Percentiles rank a stretch among this genome's conserved stretches.
These are phyloP conservation scores for Megalops atlanticus DNA, from an alignment of 2,113 vertebrate genomes.

Conservation along the genomic window DNA sequence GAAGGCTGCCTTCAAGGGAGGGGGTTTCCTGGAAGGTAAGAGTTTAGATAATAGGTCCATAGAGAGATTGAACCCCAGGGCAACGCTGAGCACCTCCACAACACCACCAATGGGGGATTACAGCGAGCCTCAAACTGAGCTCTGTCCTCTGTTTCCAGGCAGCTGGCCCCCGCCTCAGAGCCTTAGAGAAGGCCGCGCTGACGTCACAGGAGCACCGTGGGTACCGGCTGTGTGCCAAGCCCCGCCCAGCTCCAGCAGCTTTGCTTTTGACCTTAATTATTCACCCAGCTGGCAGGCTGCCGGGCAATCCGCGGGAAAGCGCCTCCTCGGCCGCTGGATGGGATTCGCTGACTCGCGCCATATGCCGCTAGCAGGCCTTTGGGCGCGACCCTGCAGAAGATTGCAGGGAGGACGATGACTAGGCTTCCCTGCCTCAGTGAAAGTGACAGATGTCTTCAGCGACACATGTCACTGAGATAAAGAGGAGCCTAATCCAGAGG, in stretches of 20 bases:
- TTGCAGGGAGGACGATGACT: no score
- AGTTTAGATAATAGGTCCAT: background rate
- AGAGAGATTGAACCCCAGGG: background rate
- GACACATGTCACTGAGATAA: background rate
- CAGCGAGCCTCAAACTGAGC: background rate
- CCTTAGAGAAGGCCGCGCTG: no score
- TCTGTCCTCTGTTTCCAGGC: background rate
- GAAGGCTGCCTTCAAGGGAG: background rate
- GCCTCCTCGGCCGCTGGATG: background rate
- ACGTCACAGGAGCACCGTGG: background rate
- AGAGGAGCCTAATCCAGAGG: background rate
- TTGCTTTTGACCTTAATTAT: slow-evolving; percentile 20
- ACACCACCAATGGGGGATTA: no score
- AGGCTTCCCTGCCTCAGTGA: no score
- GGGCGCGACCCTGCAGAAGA: no score
- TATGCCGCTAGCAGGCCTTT: slow-evolving; percentile 5
- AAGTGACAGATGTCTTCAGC: background rate
- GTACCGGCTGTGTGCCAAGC: background rate
- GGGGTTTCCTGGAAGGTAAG: background rate
- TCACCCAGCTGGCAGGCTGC: background rate
- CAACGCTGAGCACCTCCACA: background rate
- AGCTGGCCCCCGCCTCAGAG: background rate
- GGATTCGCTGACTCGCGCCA: slow-evolving; percentile 9
- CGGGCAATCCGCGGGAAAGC: background rate
- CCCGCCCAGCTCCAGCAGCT: background rate